A percentile compares a stretch with the other conserved stretches of the same genome.
These are phyloP conservation scores for Sceloporus undulatus DNA, from an alignment of 2,113 vertebrate species.

Conservation along the genomic window DNA sequence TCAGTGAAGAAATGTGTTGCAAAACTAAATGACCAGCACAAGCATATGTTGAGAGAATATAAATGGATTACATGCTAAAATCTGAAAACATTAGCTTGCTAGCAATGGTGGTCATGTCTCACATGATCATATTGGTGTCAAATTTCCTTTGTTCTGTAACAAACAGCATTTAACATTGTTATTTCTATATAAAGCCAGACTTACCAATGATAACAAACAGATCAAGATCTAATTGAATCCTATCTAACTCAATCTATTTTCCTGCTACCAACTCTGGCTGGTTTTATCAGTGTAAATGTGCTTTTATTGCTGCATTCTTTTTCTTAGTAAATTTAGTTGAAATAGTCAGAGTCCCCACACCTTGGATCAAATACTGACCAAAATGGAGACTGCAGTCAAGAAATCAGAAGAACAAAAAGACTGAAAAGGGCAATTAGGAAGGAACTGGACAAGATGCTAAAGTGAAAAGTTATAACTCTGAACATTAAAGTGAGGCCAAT, in stretches of 20 bases:
- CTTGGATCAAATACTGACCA: too few species aligned
- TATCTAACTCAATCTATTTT: too few species aligned
- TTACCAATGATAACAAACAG: constrained; percentile 7
- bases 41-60: neutral
- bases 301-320: neutral
- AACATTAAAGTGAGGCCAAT: too few species aligned
- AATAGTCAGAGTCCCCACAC: too few species aligned
- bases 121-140: neutral
- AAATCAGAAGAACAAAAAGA: too few species aligned
- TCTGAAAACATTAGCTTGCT: constrained; percentile 21
- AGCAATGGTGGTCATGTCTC: neutral
- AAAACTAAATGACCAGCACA: constrained; percentile 2
- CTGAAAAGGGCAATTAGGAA: too few species aligned
- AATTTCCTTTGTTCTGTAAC: neutral
- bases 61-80: constrained; percentile 9
- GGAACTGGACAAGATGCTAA: too few species aligned
- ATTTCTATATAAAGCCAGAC: constrained; percentile 6
- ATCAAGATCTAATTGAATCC: neutral
- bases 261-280: neutral
- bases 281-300: neutral
- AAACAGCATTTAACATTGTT: constrained; percentile 3
- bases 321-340: neutral
- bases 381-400: too few species aligned
- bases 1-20: neutral
- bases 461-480: too few species aligned